phyloP scores from a whole-genome alignment of 1,140 invertebrate genomes.

The Laupala kohalensis region DNA sequence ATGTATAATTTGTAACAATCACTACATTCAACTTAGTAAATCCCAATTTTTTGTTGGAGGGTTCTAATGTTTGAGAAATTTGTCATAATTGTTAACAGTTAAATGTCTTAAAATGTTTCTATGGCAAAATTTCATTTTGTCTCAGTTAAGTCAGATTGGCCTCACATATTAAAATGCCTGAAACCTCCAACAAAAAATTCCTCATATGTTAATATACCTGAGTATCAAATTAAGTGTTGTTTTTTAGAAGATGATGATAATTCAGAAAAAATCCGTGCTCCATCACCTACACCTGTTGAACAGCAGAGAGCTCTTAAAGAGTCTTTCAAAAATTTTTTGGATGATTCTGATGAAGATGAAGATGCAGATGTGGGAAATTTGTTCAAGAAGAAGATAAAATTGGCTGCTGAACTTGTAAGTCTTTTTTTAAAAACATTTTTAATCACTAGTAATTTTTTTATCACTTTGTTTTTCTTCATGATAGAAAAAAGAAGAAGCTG shows the following conservation, averaged over 20 bases:
- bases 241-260: not conserved
- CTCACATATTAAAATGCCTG: too few species aligned
- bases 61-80: too few species aligned
- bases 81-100: too few species aligned
- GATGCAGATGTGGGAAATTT: slow-evolving; percentile 37
- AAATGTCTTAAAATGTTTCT: too few species aligned
- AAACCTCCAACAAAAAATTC: not conserved
- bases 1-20: too few species aligned
- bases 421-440: too few species aligned
- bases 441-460: slow-evolving; percentile 8
- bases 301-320: slow-evolving; percentile 56
- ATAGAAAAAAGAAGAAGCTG: slow-evolving; percentile 45
- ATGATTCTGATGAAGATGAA: slow-evolving; percentile 34
- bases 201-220: not conserved
- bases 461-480: slow-evolving; percentile 15
- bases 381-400: slow-evolving; percentile 45
- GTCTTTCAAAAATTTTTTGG: slow-evolving; percentile 41
- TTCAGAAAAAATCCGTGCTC: slow-evolving; percentile 8
- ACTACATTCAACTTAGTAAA: too few species aligned
- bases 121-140: too few species aligned
- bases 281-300: slow-evolving; percentile 38
- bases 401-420: slow-evolving; percentile 40
- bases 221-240: not conserved
- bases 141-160: too few species aligned
- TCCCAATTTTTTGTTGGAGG: too few species aligned